A percentile compares a stretch with the other conserved stretches of the same genome.
Evolutionary conservation across 2,797 vertebrate species (phyloP).

Genomic region (Malurus splendens): DNA sequence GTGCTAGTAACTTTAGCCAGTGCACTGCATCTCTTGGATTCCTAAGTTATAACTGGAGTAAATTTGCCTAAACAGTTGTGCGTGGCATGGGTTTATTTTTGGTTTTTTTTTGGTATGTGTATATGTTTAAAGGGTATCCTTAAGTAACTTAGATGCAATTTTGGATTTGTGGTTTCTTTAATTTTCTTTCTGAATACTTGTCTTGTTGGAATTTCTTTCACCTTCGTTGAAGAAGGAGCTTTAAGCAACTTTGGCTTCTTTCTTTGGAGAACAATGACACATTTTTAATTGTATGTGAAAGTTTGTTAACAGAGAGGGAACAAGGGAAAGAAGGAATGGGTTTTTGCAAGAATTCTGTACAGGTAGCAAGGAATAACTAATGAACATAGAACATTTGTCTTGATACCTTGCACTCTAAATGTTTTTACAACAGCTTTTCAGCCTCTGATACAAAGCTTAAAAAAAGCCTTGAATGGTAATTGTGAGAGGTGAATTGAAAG

Average conservation of each 20-base stretch:
- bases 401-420: neutral
- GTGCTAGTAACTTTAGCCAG: neutral
- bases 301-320: neutral
- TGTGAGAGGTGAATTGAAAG: neutral
- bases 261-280: neutral
- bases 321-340: neutral
- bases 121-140: neutral
- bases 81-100: neutral
- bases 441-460: neutral
- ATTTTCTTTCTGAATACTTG: neutral
- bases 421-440: neutral
- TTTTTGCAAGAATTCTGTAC: neutral
- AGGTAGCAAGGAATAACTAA: neutral
- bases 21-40: neutral
- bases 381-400: neutral
- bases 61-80: neutral
- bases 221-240: neutral
- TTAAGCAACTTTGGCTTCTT: neutral
- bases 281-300: neutral
- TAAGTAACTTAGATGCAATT: neutral
- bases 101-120: neutral
- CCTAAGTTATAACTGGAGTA: neutral
- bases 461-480: neutral
- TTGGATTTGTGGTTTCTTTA: neutral
- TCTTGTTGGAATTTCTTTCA: neutral